Evolutionary conservation across 2,888 invertebrate genomes (phyloP), one percentile per base, ranked within the genome.

Genomic region (Nycteola revayana): DNA sequence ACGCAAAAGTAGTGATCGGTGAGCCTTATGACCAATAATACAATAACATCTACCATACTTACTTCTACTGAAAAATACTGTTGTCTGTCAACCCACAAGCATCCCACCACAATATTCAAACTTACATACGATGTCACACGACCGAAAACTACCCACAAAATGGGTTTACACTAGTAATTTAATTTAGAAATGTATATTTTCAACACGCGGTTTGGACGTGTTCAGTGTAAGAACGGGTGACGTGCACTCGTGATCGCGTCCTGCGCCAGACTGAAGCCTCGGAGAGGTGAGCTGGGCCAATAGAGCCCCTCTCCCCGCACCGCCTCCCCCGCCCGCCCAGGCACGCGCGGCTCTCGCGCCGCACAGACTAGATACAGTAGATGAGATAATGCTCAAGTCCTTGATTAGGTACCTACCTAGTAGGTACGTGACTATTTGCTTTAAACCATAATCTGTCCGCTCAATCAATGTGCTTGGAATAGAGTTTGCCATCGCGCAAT

Each of bases 231-330:
- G 39, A 31, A 33, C 39, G 36, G 36, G 42, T 46, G 50, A 53
- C 78, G 60, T 66, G 52, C 60, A 42, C 46, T 49, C 67, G 28
- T 32, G 36, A 32, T 51, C 51, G 54, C 63, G 66, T 63, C 61
- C 63, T 52, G 61, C 62, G 66, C 66, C 66, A 60, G 63, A 85
- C 86, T 85, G 74, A 75, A 75, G 81, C 78, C 75, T 79, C 57
- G 52, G 26, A 63, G 56, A 63, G 67, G 61, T 66, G 54, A 60
- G 66, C 72, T 66, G 75, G 78, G 80, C 76, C 69, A 69, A 64
- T 66, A 54, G 60, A 44, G 35, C 49, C 49, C 51, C 42, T 43
- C 49, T 49, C 48, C 60, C 58, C 48, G 43, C 60, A 66, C 49
- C 63, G 47, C 45, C 62, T 44, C 54, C 61, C 61, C 54, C 66